Conservation (phyloP, 2,113 vertebrate genomes). For the Cololabis saira region DNA sequence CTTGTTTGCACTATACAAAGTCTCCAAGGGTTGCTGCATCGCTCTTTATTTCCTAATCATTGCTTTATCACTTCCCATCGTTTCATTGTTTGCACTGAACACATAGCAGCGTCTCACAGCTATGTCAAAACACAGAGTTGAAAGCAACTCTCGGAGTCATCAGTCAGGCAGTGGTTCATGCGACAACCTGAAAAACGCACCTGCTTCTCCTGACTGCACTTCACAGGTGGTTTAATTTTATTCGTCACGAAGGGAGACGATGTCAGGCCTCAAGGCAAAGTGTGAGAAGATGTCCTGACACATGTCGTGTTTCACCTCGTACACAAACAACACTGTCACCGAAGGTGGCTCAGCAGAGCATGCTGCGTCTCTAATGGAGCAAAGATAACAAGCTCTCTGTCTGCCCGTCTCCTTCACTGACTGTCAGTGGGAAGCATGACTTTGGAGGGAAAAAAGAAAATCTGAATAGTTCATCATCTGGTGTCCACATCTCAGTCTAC, state of each 20-base stretch:
- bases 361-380: slow-evolving; percentile 44
- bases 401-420: slow-evolving; percentile 37
- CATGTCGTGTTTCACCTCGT: slow-evolving; percentile 23
- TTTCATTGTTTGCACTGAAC: not conserved
- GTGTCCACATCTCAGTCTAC: too few relatives aligned
- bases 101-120: not conserved
- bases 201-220: not conserved
- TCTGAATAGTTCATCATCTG: too few relatives aligned
- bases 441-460: not conserved
- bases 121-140: not conserved
- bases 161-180: not conserved
- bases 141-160: not conserved
- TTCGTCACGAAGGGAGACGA: slow-evolving; percentile 1
- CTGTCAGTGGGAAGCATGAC: slow-evolving; percentile 20
- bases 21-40: not conserved
- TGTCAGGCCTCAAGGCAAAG: slow-evolving; percentile 18
- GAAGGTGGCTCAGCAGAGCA: slow-evolving; percentile 12
- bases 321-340: not conserved
- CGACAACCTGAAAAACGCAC: not conserved
- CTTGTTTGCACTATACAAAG: not conserved
- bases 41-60: not conserved
- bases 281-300: slow-evolving; percentile 30
- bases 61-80: not conserved
- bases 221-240: slow-evolving; percentile 29
- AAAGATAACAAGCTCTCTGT: slow-evolving; percentile 47